Base-by-base conservation (phyloP, 1,140 invertebrate species). In the Drosophila navojoa region DNA sequence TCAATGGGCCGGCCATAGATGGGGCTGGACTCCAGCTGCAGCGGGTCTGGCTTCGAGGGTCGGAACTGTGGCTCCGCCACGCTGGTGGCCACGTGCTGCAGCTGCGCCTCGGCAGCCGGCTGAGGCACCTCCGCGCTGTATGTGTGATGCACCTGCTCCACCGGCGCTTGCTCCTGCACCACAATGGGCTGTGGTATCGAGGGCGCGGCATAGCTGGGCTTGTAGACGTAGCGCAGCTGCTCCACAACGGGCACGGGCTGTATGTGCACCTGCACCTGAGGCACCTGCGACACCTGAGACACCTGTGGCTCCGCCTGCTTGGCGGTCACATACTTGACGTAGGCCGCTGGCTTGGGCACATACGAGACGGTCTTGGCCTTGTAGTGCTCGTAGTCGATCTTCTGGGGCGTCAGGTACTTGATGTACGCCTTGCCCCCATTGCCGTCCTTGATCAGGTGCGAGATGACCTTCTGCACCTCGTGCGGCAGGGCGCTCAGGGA, bases 221-320 rank as follows among this genome's bases (percentile, higher is more conserved):
- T 90, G 47, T 91, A 91, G 4, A 91, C 69, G 55, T 91, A 91
- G 0, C 90, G 84, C n/a, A 91, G 70, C 42, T 91, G 86, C 61
- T 91, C 90, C 22, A 91, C 90, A 22, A 91, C 84, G 3, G 90
- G 90, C 38, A 91, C 90, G 0, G 90, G 77, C 15, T 91, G 90
- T n/a, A 91, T 87, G 49, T 91, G 90, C 16, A 91, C 81, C 16
- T 91, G 89, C 1, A 89, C 80, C 0, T 74, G 79, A 1, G 77
- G 79, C 7, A 76, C 70, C 19, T 19, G 19, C 1, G 19, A 19
- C 2, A 19, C 80, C 19, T 19, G 19, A 19, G 19, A 19, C 2
- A 19, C 80, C 0, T 74, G 79, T 1, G 77, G 79, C 7, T 77
- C 70, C 11, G 44, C 35, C 0, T 47, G 29, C 42, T 61, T 78